Evolutionary conservation across 2,113 vertebrate genomes (phyloP).

Genomic region (Triplophysa rosa): DNA sequence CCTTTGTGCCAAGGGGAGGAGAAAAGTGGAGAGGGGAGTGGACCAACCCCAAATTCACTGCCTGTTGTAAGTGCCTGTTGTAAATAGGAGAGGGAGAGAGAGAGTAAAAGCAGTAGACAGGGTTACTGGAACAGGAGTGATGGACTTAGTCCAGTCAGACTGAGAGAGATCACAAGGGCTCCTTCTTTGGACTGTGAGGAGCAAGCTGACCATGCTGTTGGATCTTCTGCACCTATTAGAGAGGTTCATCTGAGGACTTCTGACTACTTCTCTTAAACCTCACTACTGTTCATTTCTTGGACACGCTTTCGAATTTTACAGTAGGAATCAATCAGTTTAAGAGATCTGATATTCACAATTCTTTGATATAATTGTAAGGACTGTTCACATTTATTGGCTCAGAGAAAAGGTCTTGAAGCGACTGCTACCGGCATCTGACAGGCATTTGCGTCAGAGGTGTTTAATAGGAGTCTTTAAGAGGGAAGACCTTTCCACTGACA

Average conservation of each 20-base stretch:
- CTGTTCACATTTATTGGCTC: neutral
- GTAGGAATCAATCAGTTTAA: too few relatives aligned
- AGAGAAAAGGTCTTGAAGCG: neutral
- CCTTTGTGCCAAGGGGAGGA: constrained; percentile 79
- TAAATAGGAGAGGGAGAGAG: neutral
- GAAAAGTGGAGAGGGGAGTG: constrained; percentile 65
- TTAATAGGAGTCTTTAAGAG: constrained; percentile 32
- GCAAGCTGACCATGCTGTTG: constrained; percentile 62
- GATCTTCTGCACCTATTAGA: constrained; percentile 37
- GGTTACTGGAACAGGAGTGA: constrained; percentile 69
- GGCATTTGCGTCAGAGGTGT: neutral
- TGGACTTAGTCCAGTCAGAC: constrained; percentile 66
- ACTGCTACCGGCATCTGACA: constrained; percentile 5
- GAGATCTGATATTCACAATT: too few relatives aligned
- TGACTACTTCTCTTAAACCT: neutral
- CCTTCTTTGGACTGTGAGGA: constrained; percentile 57
- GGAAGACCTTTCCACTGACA: constrained; percentile 1
- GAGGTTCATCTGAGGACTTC: too few relatives aligned
- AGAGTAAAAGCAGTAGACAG: constrained; percentile 51
- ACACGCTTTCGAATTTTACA: neutral
- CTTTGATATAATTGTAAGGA: neutral
- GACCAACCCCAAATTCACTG: constrained; percentile 73
- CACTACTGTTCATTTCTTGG: too few relatives aligned
- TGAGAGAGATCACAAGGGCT: constrained; percentile 52
- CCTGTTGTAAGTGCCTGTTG: constrained; percentile 53